Conservation (phyloP, 2,797 vertebrate genomes). For the Acanthurus lineatus region DNA sequence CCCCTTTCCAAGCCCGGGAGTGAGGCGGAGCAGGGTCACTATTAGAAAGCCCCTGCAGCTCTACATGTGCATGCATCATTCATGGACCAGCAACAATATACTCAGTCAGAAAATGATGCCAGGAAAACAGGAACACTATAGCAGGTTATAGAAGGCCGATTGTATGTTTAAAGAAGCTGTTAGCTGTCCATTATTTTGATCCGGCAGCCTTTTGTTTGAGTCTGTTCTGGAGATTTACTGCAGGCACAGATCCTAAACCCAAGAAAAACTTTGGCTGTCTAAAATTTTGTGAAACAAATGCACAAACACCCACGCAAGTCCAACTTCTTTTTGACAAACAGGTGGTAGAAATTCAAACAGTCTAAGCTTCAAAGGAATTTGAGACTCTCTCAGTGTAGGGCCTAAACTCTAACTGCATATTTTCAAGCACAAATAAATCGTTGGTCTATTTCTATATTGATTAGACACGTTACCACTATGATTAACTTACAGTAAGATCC, state of each 20-base stretch:
- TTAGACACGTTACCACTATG: background rate
- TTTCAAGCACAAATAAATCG: background rate
- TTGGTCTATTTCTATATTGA: background rate
- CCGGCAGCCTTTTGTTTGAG: background rate
- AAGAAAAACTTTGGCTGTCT: slow-evolving; percentile 30
- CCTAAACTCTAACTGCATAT: background rate
- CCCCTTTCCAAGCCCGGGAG: slow-evolving; percentile 35
- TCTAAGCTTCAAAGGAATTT: background rate
- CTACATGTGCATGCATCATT: slow-evolving; percentile 67
- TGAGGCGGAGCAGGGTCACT: slow-evolving; percentile 47
- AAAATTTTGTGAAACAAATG: slow-evolving; percentile 33
- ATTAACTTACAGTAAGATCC: background rate
- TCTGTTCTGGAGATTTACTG: slow-evolving; percentile 17
- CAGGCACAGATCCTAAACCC: slow-evolving; percentile 30
- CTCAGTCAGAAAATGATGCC: slow-evolving; percentile 3
- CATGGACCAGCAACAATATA: slow-evolving; percentile 39
- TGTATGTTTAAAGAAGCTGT: slow-evolving; percentile 6
- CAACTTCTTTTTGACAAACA: slow-evolving; percentile 30
- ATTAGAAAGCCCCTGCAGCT: slow-evolving; percentile 53
- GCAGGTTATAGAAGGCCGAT: background rate
- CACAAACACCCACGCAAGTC: slow-evolving; percentile 33
- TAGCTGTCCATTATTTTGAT: slow-evolving; percentile 26
- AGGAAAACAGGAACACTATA: slow-evolving; percentile 23
- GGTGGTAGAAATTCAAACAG: slow-evolving; percentile 32
- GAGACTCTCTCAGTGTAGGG: slow-evolving; percentile 1